Evolutionary conservation across 1,140 invertebrate species (phyloP).

Genomic region (Whitmania pigra): DNA sequence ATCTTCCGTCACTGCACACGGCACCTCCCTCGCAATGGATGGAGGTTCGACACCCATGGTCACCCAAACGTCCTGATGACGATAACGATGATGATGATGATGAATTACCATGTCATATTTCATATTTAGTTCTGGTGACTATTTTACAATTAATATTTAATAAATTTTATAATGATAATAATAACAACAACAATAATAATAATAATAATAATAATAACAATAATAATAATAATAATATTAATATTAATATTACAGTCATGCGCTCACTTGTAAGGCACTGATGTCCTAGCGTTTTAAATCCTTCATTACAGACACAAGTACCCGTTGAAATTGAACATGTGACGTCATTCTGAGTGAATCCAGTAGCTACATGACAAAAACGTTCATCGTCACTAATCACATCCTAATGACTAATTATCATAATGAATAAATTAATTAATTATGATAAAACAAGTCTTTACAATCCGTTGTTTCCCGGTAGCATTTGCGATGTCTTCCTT

Average conservation of each 20-base stretch:
- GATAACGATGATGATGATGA: too few relatives aligned
- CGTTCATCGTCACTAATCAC: background rate
- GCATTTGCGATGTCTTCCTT: conserved; percentile 9
- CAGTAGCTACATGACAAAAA: background rate
- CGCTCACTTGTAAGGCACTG: too few relatives aligned
- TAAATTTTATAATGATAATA: too few relatives aligned
- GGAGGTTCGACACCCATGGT: conserved; percentile 10
- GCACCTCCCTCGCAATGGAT: conserved; percentile 21
- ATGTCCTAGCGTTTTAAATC: too few relatives aligned
- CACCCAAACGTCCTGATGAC: conserved; percentile 2
- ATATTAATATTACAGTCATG: too few relatives aligned
- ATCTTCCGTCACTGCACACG: conserved; percentile 4
- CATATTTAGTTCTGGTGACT: too few relatives aligned
- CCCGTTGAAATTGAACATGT: background rate
- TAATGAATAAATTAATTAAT: background rate
- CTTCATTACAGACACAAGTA: too few relatives aligned
- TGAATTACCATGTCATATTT: too few relatives aligned
- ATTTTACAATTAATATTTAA: too few relatives aligned
- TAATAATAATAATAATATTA: too few relatives aligned
- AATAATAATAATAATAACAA: too few relatives aligned
- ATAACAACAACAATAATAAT: too few relatives aligned
- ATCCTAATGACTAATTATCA: conserved; percentile 6
- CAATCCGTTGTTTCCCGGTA: conserved; percentile 2
- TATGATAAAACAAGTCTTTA: background rate
- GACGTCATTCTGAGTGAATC: background rate